phyloP scores from a whole-genome alignment of 2,113 vertebrate species.

The Zosterops hypoxanthus region DNA sequence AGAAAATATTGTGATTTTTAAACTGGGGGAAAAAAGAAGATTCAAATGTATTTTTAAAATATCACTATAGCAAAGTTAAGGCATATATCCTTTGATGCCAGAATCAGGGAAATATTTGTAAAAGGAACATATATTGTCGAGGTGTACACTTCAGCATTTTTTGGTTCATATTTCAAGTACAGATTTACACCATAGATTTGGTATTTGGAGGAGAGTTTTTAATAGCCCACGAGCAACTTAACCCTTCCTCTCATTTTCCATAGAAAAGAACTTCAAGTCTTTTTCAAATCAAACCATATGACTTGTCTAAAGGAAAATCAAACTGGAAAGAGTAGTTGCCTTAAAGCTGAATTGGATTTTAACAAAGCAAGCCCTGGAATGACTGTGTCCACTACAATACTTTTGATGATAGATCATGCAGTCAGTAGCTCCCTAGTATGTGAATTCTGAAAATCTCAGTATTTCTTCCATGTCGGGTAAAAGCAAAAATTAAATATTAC shows the following conservation, averaged over 20 bases:
- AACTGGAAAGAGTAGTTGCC: neutral
- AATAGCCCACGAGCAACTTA: neutral
- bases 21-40: neutral
- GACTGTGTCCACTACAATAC: neutral
- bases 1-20: neutral
- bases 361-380: neutral
- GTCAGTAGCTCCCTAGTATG: neutral
- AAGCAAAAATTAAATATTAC: neutral
- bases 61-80: neutral
- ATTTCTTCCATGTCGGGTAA: neutral
- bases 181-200: neutral
- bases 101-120: neutral
- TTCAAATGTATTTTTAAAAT: slow-evolving; percentile 7
- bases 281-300: neutral
- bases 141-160: neutral
- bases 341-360: neutral
- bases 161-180: neutral
- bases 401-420: neutral
- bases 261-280: neutral
- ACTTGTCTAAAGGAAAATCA: neutral
- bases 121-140: neutral
- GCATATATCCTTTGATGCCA: neutral
- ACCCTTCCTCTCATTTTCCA: neutral
- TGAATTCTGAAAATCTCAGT: neutral
- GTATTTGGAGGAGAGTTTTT: neutral